These are phyloP conservation scores for Alitta virens DNA, from an alignment of 2,888 invertebrate genomes.

Conservation along the genomic window DNA sequence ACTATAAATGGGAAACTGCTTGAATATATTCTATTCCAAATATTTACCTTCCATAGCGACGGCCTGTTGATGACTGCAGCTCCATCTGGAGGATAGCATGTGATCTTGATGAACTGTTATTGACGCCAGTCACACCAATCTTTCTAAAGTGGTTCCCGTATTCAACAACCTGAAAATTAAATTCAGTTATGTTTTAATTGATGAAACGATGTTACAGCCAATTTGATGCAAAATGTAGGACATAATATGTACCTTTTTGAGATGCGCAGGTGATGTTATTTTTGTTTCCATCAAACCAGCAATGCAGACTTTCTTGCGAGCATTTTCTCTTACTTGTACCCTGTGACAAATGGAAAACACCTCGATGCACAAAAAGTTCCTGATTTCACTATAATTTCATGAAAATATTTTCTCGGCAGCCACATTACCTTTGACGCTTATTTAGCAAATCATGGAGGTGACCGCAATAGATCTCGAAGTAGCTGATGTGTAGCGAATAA, in stretches of 20 bases:
- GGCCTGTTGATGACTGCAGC: slow-evolving; percentile 41
- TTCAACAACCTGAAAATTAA: slow-evolving; percentile 42
- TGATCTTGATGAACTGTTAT: slow-evolving; percentile 54
- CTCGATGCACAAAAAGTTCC: no score
- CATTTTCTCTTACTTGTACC: slow-evolving; percentile 53
- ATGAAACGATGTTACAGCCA: no score
- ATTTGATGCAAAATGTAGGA: no score
- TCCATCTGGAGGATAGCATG: slow-evolving; percentile 55
- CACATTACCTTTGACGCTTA: slow-evolving; percentile 46
- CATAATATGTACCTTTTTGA: no score
- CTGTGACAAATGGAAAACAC: no score
- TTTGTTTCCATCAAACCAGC: slow-evolving; percentile 53
- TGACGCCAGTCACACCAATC: slow-evolving; percentile 53
- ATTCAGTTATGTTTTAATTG: no score
- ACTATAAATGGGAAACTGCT: background rate
- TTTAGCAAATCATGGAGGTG: slow-evolving; percentile 56
- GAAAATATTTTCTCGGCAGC: background rate
- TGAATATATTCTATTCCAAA: background rate
- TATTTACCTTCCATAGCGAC: slow-evolving; percentile 48
- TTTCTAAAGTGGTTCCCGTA: slow-evolving; percentile 51
- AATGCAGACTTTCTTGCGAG: slow-evolving; percentile 50
- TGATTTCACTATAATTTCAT: background rate
- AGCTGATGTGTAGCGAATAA: slow-evolving; percentile 53
- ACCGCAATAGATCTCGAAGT: slow-evolving; percentile 56
- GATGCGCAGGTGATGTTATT: slow-evolving; percentile 25